Evolutionary conservation across 2,888 invertebrate species (phyloP).

Genomic region (Sinelater perroti): DNA sequence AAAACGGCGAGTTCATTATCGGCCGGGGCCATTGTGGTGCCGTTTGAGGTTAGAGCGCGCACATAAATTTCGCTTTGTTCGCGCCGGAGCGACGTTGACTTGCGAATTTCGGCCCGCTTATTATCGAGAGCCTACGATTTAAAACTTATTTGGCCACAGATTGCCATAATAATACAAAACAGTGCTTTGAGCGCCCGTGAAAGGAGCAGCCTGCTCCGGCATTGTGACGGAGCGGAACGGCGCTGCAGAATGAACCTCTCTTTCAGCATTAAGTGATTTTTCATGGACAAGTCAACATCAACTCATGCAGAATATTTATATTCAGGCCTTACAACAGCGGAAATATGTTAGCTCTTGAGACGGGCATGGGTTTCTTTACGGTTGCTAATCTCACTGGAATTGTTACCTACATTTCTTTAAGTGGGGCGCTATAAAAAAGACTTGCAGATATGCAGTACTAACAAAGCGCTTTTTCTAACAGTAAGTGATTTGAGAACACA

Average conservation of each 20-base stretch:
- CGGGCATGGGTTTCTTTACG: too few relatives aligned
- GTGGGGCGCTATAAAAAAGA: too few relatives aligned
- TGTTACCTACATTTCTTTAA: too few relatives aligned
- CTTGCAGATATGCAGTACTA: too few relatives aligned
- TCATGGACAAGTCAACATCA: too few relatives aligned
- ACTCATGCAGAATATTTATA: too few relatives aligned
- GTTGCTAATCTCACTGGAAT: too few relatives aligned
- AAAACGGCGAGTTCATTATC: constrained; percentile 45
- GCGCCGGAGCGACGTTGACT: constrained; percentile 26
- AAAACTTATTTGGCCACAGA: constrained; percentile 51
- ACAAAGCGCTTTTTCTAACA: too few relatives aligned
- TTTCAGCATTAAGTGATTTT: too few relatives aligned
- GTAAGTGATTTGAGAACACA: too few relatives aligned
- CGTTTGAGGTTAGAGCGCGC: constrained; percentile 54
- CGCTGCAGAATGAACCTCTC: constrained; percentile 25
- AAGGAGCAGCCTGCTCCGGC: neutral
- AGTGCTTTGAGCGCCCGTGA: constrained; percentile 30
- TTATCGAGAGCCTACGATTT: constrained; percentile 35
- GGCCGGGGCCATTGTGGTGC: constrained; percentile 48
- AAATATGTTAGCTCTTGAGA: too few relatives aligned
- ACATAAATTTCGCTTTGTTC: constrained; percentile 54
- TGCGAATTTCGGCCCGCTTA: constrained; percentile 37
- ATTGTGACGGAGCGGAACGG: constrained; percentile 9
- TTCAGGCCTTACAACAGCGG: too few relatives aligned
- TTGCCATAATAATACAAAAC: constrained; percentile 49